Conservation (phyloP, 2,797 vertebrate genomes). For the Spinus pinus region DNA sequence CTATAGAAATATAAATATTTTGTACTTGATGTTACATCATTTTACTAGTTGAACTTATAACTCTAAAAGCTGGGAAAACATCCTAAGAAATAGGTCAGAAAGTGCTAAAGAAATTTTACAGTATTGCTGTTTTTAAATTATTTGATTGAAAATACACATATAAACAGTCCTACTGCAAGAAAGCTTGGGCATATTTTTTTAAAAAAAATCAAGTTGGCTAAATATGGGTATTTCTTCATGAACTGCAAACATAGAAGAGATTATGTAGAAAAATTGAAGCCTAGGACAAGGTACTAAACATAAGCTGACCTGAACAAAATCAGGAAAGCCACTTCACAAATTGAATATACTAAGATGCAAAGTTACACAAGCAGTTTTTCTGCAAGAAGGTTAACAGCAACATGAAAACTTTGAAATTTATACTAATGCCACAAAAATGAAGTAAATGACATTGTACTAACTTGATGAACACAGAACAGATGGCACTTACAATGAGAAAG, state of each 20-base stretch:
- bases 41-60: not conserved
- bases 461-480: not conserved
- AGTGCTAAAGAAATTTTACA: not conserved
- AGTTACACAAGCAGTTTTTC: not conserved
- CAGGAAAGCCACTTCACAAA: not conserved
- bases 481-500: not conserved
- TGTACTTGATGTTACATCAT: not conserved
- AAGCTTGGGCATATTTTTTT: not conserved
- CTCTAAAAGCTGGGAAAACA: not conserved
- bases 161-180: not conserved
- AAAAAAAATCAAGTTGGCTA: not conserved
- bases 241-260: not conserved
- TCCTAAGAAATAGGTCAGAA: not conserved
- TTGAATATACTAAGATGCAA: not conserved
- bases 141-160: not conserved
- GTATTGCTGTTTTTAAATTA: not conserved
- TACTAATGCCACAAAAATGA: not conserved
- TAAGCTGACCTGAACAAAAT: not conserved
- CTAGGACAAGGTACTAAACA: not conserved
- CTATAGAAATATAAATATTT: not conserved
- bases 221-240: not conserved
- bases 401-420: not conserved
- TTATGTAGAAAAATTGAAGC: not conserved
- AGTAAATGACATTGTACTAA: not conserved
- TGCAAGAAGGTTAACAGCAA: not conserved